A percentile compares a stretch with the other conserved stretches of the same genome.
These are phyloP conservation scores for Cryptocephalus moraei DNA, from an alignment of 2,888 invertebrate genomes.

Conservation along the genomic window DNA sequence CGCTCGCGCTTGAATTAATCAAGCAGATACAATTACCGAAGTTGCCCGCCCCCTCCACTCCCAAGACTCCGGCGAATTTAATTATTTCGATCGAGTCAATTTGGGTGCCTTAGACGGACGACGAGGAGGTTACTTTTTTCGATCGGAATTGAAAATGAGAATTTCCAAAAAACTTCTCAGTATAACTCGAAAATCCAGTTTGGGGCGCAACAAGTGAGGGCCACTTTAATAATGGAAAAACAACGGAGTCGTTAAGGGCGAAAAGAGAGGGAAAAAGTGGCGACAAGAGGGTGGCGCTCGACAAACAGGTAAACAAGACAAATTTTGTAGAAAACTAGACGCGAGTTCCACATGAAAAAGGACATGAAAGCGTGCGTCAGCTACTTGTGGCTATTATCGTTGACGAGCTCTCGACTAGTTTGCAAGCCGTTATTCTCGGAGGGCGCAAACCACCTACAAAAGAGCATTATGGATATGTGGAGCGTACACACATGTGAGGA, in stretches of 20 bases:
- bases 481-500: too few species aligned
- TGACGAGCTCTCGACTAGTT: conserved; percentile 35
- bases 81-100: conserved; percentile 14
- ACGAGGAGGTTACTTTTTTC: too few species aligned
- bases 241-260: too few species aligned
- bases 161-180: too few species aligned
- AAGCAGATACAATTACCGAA: conserved; percentile 25
- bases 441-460: conserved; percentile 23
- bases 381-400: conserved; percentile 37
- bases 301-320: conserved; percentile 29
- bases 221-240: too few species aligned
- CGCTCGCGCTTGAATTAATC: conserved; percentile 27
- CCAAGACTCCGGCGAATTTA: conserved; percentile 20
- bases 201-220: too few species aligned
- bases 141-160: too few species aligned
- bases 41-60: conserved; percentile 17
- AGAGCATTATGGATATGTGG: conserved; percentile 18
- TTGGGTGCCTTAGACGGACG: not conserved
- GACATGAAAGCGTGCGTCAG: conserved; percentile 34
- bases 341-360: conserved; percentile 29
- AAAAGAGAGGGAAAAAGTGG: too few species aligned
- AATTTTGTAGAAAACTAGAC: conserved; percentile 34
- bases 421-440: conserved; percentile 21
- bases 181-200: too few species aligned
- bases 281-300: conserved; percentile 11